Percentiles rank a stretch among this genome's conserved stretches.
Evolutionary conservation across 2,113 vertebrate species (phyloP).

Genomic region (Apteryx mantelli): DNA sequence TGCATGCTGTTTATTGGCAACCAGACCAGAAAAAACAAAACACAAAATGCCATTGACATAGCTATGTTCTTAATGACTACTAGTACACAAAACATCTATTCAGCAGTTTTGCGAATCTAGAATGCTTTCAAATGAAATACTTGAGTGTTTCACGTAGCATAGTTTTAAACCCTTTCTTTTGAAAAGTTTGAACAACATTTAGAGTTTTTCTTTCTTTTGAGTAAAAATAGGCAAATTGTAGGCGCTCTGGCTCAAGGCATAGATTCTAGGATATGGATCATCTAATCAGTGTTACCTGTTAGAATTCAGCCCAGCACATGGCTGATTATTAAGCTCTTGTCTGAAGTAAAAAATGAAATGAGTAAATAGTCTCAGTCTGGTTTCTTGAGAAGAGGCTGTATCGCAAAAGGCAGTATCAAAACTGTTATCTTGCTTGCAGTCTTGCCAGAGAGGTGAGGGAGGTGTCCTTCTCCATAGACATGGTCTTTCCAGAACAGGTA

Average conservation of each 20-base stretch:
- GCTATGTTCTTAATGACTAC: conserved; percentile 60
- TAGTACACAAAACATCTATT: conserved; percentile 61
- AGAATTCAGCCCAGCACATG: not conserved
- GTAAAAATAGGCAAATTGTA: not conserved
- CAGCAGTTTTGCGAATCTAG: conserved; percentile 64
- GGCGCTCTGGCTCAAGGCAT: not conserved
- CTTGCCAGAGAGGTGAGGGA: not conserved
- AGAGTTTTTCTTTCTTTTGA: conserved; percentile 5
- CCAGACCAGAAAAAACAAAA: conserved; percentile 49
- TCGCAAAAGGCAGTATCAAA: not conserved
- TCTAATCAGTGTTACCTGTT: not conserved
- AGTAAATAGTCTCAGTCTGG: not conserved
- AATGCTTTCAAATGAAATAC: conserved; percentile 55
- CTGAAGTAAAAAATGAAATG: not conserved
- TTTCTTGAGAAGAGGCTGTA: not conserved
- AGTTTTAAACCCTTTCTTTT: conserved; percentile 30
- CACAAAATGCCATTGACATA: conserved; percentile 70
- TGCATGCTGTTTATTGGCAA: conserved; percentile 75
- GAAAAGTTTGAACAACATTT: not conserved
- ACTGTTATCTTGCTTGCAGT: not conserved
- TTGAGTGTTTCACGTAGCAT: conserved; percentile 21
- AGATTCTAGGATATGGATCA: not conserved
- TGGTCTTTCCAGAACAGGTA: conserved; percentile 31
- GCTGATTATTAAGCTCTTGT: not conserved
- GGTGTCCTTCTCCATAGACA: not conserved